Conservation (phyloP, 2,888 invertebrate species). For the Geophilus truncorum region DNA sequence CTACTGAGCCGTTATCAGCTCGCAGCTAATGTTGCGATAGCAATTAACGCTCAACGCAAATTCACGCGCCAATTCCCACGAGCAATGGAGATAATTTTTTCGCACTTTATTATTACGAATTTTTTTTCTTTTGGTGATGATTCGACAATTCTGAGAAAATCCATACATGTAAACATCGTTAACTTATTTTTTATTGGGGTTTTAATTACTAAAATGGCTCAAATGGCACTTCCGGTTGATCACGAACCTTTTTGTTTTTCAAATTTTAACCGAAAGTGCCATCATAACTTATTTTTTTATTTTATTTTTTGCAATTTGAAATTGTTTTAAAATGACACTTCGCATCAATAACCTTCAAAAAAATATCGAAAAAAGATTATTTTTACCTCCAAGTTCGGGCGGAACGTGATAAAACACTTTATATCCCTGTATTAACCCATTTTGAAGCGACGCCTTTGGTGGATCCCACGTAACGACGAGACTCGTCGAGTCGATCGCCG, state of each 20-base stretch:
- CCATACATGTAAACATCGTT: too few relatives aligned
- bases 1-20: background rate
- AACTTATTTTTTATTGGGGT: too few relatives aligned
- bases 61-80: background rate
- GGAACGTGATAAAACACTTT: conserved; percentile 31
- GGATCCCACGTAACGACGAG: conserved; percentile 30
- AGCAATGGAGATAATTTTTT: background rate
- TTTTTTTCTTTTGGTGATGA: background rate
- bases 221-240: background rate
- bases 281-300: too few relatives aligned
- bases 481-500: conserved; percentile 10
- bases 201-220: too few relatives aligned
- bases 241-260: too few relatives aligned
- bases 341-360: too few relatives aligned
- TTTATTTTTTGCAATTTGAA: too few relatives aligned
- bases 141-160: too few relatives aligned
- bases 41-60: background rate
- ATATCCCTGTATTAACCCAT: conserved; percentile 30
- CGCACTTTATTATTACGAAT: background rate
- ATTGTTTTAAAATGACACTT: too few relatives aligned
- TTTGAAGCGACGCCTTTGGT: conserved; percentile 20
- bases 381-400: conserved; percentile 30
- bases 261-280: too few relatives aligned
- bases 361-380: too few relatives aligned
- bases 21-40: background rate